phyloP scores from a whole-genome alignment of 2,797 vertebrate species.

The Steatocranus sp. region DNA sequence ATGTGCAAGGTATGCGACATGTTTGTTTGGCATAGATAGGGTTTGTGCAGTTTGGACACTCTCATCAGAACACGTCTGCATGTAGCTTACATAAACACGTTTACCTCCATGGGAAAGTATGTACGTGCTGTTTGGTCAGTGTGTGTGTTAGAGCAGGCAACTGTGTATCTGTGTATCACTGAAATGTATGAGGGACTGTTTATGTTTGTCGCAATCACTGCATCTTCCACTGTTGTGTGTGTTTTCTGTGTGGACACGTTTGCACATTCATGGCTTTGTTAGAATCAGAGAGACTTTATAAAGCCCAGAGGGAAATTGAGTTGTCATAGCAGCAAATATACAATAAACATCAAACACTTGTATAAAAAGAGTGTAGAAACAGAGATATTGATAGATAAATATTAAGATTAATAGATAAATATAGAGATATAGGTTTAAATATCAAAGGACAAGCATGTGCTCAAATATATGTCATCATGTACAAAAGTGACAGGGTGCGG shows the following conservation, averaged over 20 bases:
- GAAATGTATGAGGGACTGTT: background rate
- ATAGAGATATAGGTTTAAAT: background rate
- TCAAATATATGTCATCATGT: background rate
- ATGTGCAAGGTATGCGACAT: conserved; percentile 76
- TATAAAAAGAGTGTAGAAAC: background rate
- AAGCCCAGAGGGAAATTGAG: background rate
- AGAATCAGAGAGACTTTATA: background rate
- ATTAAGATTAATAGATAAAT: background rate
- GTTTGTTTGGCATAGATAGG: background rate
- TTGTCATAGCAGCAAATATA: background rate
- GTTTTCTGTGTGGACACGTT: background rate
- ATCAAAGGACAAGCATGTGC: background rate
- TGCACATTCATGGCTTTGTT: background rate
- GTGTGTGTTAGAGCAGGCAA: background rate
- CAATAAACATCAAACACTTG: background rate
- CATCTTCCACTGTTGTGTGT: background rate
- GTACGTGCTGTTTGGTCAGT: conserved; percentile 3
- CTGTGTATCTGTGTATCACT: background rate
- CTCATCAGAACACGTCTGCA: background rate
- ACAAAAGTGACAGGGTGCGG: background rate
- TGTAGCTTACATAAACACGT: conserved; percentile 16
- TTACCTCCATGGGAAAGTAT: background rate
- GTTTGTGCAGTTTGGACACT: conserved; percentile 3
- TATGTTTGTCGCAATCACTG: background rate
- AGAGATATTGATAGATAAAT: background rate